Conservation (phyloP, 2,113 vertebrate species). For the Periophthalmus modestus region DNA sequence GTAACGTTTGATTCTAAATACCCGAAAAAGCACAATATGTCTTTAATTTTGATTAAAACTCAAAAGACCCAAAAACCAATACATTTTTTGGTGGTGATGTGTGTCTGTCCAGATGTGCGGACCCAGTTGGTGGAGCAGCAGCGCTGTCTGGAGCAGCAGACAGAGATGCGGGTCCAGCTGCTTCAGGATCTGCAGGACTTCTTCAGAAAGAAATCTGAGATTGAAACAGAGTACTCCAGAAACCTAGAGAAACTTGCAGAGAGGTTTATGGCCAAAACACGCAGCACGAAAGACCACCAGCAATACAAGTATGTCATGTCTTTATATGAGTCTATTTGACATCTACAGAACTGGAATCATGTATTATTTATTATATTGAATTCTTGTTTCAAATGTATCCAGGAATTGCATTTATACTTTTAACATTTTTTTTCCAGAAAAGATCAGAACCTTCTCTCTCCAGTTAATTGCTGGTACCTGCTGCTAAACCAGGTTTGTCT, state of each 20-base stretch:
- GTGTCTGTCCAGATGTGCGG: conserved; percentile 85
- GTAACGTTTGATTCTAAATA: too few species aligned
- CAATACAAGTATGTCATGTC: conserved; percentile 90
- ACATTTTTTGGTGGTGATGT: background rate
- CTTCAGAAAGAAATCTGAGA: conserved; percentile 98
- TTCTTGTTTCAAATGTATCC: background rate
- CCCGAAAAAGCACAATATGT: background rate
- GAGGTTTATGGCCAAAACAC: conserved; percentile 97
- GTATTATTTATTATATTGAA: background rate
- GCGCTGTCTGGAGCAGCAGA: conserved; percentile 98
- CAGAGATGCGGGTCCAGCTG: conserved; percentile 95
- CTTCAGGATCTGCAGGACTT: conserved; percentile 99
- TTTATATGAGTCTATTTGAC: background rate
- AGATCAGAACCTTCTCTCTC: conserved; percentile 96
- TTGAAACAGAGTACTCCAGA: conserved; percentile 96
- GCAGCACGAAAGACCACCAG: conserved; percentile 97
- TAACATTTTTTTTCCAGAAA: conserved; percentile 77
- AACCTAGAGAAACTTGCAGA: conserved; percentile 98
- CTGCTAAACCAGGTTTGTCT: conserved; percentile 83
- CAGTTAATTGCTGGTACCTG: conserved; percentile 98
- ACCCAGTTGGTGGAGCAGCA: conserved; percentile 96
- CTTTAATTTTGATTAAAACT: background rate
- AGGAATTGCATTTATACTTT: background rate
- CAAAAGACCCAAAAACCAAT: background rate
- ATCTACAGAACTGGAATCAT: background rate